Evolutionary conservation across 2,113 vertebrate genomes (phyloP).

Genomic region (Pseudopipra pipra): DNA sequence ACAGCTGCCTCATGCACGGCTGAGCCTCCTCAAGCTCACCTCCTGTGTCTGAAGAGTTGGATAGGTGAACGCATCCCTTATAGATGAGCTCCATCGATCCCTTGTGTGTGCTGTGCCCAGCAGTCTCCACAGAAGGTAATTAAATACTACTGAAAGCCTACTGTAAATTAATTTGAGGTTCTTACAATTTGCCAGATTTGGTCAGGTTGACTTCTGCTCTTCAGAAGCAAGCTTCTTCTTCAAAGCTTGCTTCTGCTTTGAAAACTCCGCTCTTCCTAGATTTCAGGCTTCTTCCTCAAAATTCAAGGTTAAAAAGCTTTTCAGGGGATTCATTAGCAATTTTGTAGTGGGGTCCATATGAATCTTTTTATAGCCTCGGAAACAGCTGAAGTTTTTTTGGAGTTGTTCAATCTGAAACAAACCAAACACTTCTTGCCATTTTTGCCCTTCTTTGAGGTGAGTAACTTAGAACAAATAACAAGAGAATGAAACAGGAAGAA

Average conservation of each 20-base stretch:
- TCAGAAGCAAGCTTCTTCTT: neutral
- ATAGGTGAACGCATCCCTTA: neutral
- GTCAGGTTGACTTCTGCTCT: neutral
- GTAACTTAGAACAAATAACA: neutral
- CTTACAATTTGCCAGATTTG: neutral
- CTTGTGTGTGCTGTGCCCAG: neutral
- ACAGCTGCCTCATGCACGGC: neutral
- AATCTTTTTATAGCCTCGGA: neutral
- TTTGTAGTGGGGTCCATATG: neutral
- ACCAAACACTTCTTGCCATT: neutral
- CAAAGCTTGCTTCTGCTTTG: neutral
- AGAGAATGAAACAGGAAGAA: neutral
- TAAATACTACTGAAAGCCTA: neutral
- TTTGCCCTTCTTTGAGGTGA: neutral
- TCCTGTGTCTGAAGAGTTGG: neutral
- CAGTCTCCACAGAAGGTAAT: neutral
- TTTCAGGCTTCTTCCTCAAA: neutral
- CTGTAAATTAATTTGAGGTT: neutral
- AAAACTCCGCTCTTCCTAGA: neutral
- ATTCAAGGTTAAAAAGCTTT: neutral
- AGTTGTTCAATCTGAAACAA: neutral
- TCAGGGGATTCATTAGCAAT: neutral
- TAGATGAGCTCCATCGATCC: neutral
- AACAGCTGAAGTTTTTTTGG: neutral
- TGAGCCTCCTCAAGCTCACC: neutral